A percentile compares a stretch with the other conserved stretches of the same genome.
These are phyloP conservation scores for Globia sparganii DNA, from an alignment of 2,888 invertebrate species.

Conservation along the genomic window DNA sequence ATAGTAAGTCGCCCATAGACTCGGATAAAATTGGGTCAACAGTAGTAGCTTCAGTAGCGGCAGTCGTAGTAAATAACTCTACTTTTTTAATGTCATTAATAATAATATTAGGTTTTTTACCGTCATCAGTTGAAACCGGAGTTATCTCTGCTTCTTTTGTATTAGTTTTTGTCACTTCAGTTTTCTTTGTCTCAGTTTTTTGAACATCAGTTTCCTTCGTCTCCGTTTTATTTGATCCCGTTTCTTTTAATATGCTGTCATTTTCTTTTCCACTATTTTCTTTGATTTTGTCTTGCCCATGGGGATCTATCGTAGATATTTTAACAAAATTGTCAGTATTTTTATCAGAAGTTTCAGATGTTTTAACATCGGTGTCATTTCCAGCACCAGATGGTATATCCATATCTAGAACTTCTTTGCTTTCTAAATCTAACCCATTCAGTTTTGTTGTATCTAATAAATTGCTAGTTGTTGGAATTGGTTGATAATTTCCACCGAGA, in stretches of 20 bases:
- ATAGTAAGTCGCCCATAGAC: conserved; percentile 87
- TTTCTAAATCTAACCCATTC: conserved; percentile 79
- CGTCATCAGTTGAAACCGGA: conserved; percentile 29
- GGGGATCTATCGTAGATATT: conserved; percentile 85
- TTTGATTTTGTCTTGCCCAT: conserved; percentile 65
- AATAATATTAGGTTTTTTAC: conserved; percentile 50
- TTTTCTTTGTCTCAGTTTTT: conserved; percentile 14
- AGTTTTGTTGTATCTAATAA: conserved; percentile 79
- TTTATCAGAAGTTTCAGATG: conserved; percentile 61
- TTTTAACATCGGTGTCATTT: conserved; percentile 68
- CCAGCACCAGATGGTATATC: conserved; percentile 79
- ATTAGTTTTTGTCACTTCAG: conserved; percentile 2
- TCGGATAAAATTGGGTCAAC: conserved; percentile 85
- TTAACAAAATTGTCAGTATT: conserved; percentile 80
- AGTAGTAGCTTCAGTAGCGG: conserved; percentile 71
- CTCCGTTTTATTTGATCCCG: conserved; percentile 1
- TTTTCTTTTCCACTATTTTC: conserved; percentile 46
- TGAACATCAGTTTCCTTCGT: conserved; percentile 1
- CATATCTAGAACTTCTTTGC: conserved; percentile 85
- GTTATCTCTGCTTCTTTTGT: conserved; percentile 37
- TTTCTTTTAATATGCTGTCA: conserved; percentile 37
- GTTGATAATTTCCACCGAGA: conserved; percentile 81
- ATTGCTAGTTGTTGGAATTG: conserved; percentile 81
- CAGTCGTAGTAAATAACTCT: conserved; percentile 67
- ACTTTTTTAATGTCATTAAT: conserved; percentile 63